Evolutionary conservation across 2,888 invertebrate species (phyloP).

Genomic region (Athalia circularis): DNA sequence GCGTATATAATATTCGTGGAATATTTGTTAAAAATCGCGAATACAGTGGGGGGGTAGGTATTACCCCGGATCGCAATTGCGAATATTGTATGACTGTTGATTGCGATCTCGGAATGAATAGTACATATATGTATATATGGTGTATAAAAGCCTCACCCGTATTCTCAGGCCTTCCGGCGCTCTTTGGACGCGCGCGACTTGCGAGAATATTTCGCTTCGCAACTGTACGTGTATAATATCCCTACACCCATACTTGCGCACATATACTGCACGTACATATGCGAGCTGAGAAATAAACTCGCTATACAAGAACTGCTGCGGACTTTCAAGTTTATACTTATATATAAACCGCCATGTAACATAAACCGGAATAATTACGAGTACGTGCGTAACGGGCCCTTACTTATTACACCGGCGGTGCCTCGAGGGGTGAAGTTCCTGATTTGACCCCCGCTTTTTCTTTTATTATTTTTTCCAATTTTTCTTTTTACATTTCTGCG

Average conservation of each 20-base stretch:
- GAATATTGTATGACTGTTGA: too few relatives aligned
- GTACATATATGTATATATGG: too few relatives aligned
- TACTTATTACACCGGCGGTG: background rate
- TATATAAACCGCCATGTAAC: background rate
- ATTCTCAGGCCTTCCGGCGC: background rate
- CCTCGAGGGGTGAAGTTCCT: slow-evolving; percentile 30
- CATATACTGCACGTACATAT: background rate
- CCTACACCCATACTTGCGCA: too few relatives aligned
- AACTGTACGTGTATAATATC: background rate
- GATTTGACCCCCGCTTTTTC: background rate
- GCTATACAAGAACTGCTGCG: too few relatives aligned
- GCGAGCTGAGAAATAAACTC: background rate
- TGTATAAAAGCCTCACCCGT: too few relatives aligned
- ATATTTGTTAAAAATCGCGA: too few relatives aligned
- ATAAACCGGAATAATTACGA: slow-evolving; percentile 42
- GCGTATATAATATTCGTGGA: too few relatives aligned
- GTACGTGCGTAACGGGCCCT: slow-evolving; percentile 44
- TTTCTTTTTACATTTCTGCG: background rate
- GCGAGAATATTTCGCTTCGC: background rate
- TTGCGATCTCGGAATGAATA: too few relatives aligned
- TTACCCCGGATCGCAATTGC: too few relatives aligned
- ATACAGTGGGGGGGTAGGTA: too few relatives aligned
- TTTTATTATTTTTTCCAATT: background rate
- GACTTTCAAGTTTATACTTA: too few relatives aligned
- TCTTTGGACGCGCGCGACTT: background rate